Percentiles rank a stretch among this genome's conserved stretches.
phyloP scores from a whole-genome alignment of 2,113 vertebrate species.

The Brachypteracias leptosomus region DNA sequence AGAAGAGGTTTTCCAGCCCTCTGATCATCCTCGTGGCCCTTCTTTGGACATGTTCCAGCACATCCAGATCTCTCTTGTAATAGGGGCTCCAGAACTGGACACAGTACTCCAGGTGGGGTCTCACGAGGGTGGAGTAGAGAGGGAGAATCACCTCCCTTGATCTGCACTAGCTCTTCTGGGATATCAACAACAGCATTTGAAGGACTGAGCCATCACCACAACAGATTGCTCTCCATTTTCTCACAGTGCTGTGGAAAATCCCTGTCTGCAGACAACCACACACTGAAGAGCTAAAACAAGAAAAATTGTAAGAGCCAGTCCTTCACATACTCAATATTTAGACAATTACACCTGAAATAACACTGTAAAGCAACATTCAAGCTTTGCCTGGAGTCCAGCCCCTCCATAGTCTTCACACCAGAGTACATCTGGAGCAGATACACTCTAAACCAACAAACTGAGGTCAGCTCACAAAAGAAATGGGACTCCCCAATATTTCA shows the following conservation, averaged over 20 bases:
- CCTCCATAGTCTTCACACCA: background rate
- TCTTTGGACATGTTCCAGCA: too few relatives aligned
- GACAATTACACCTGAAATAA: background rate
- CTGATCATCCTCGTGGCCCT: too few relatives aligned
- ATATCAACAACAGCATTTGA: background rate
- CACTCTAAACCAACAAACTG: background rate
- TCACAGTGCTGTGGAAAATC: background rate
- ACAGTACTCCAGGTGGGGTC: too few relatives aligned
- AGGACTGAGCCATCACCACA: background rate
- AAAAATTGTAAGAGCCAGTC: background rate
- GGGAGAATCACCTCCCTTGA: too few relatives aligned
- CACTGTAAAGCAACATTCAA: rapidly evolving
- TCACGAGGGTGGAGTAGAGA: too few relatives aligned
- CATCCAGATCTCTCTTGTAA: too few relatives aligned
- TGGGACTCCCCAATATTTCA: background rate
- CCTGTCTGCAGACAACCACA: background rate
- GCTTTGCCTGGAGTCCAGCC: background rate
- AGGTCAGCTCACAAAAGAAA: background rate
- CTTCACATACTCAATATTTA: background rate
- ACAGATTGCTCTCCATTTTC: background rate
- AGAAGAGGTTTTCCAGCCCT: too few relatives aligned
- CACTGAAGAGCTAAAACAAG: background rate
- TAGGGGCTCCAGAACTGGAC: too few relatives aligned
- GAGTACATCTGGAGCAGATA: background rate
- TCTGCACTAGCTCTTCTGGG: background rate